phyloP scores from a whole-genome alignment of 2,113 vertebrate genomes.

The Ameiurus melas region DNA sequence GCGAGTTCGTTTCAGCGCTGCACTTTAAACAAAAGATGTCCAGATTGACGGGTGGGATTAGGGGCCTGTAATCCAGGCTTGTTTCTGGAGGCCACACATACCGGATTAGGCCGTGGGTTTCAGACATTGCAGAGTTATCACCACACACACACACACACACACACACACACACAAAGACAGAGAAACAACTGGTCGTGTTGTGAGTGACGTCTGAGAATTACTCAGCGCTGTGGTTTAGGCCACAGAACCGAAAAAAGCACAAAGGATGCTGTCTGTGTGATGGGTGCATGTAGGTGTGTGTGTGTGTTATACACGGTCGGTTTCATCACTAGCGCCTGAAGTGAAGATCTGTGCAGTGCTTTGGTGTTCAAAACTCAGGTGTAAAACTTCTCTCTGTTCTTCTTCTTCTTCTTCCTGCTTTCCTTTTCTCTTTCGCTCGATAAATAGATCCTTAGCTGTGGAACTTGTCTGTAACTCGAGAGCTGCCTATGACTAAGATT shows the following conservation, averaged over 20 bases:
- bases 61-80: slow-evolving; percentile 61
- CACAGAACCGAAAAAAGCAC: slow-evolving; percentile 29
- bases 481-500: slow-evolving; percentile 70
- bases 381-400: slow-evolving; percentile 31
- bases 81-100: slow-evolving; percentile 39
- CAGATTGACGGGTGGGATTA: slow-evolving; percentile 57
- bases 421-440: slow-evolving; percentile 53
- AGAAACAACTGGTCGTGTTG: background rate
- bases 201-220: slow-evolving; percentile 36
- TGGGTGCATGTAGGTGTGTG: slow-evolving; percentile 8
- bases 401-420: slow-evolving; percentile 45
- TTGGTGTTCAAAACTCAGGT: slow-evolving; percentile 29
- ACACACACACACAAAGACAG: background rate
- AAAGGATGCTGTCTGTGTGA: slow-evolving; percentile 14
- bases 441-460: slow-evolving; percentile 68
- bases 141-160: slow-evolving; percentile 15
- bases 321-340: background rate
- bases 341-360: slow-evolving; percentile 25
- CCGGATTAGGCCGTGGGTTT: slow-evolving; percentile 32
- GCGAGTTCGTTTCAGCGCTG: slow-evolving; percentile 64
- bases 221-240: slow-evolving; percentile 33
- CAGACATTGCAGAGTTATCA: background rate
- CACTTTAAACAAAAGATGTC: slow-evolving; percentile 64
- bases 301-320: background rate
- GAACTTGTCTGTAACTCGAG: slow-evolving; percentile 78